phyloP scores from a whole-genome alignment of 2,888 invertebrate genomes.

The Fragum whitleyi region DNA sequence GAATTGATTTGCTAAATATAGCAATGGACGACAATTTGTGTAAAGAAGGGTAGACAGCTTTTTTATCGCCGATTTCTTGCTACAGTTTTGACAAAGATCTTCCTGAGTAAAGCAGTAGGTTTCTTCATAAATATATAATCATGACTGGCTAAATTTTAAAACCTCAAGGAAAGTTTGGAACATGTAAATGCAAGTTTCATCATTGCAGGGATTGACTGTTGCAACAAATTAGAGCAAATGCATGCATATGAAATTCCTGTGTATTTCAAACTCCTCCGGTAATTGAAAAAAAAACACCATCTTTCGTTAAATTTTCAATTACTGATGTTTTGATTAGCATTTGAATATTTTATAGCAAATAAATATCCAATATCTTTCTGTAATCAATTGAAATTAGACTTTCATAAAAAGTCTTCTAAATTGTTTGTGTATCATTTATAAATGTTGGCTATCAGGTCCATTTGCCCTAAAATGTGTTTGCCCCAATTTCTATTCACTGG shows the following conservation, averaged over 20 bases:
- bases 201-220: slow-evolving; percentile 21
- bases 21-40: slow-evolving; percentile 77
- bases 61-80: slow-evolving; percentile 45
- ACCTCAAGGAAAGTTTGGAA: neutral
- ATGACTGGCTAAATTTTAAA: neutral
- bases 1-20: slow-evolving; percentile 78
- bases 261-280: neutral
- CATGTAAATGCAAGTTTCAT: slow-evolving; percentile 9
- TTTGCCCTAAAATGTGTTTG: too few relatives aligned
- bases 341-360: too few relatives aligned
- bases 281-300: too few relatives aligned
- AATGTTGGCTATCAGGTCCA: too few relatives aligned
- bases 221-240: slow-evolving; percentile 44
- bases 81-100: slow-evolving; percentile 19
- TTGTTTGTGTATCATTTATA: too few relatives aligned
- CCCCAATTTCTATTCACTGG: too few relatives aligned
- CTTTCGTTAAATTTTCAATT: too few relatives aligned
- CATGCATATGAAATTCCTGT: slow-evolving; percentile 35
- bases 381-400: too few relatives aligned
- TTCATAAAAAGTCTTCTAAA: too few relatives aligned
- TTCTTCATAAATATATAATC: neutral
- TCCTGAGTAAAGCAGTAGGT: slow-evolving; percentile 30
- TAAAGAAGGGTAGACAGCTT: slow-evolving; percentile 63
- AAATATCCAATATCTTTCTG: too few relatives aligned
- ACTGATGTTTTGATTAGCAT: too few relatives aligned